These are phyloP conservation scores for Phaenicophaeus curvirostris DNA, from an alignment of 2,797 vertebrate species.

Conservation along the genomic window DNA sequence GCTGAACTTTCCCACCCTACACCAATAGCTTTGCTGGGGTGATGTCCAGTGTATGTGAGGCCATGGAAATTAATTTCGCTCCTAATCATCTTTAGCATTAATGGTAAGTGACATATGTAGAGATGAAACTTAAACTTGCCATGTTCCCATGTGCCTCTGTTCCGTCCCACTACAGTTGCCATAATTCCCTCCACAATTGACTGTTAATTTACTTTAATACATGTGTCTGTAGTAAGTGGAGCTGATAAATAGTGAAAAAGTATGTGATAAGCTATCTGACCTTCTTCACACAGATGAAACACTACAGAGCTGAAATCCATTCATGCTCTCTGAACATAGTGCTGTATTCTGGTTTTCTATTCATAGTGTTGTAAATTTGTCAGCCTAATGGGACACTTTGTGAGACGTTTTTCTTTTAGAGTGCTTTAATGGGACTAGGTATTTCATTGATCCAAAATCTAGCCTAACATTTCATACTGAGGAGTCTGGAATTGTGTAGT, in stretches of 20 bases:
- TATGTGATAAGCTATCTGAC: conserved; percentile 50
- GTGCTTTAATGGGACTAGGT: conserved; percentile 74
- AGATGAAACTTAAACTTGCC: conserved; percentile 53
- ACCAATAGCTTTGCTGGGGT: neutral
- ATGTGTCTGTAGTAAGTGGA: conserved; percentile 44
- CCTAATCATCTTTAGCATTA: conserved; percentile 49
- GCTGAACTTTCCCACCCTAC: neutral
- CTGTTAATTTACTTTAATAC: conserved; percentile 72
- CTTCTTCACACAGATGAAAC: conserved; percentile 63
- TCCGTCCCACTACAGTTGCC: conserved; percentile 56
- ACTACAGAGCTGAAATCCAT: conserved; percentile 58
- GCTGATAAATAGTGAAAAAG: conserved; percentile 61
- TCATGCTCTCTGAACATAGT: conserved; percentile 61
- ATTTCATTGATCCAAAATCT: conserved; percentile 78
- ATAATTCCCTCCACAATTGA: conserved; percentile 72
- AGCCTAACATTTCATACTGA: conserved; percentile 62
- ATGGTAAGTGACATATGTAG: conserved; percentile 48
- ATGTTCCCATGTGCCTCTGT: conserved; percentile 31
- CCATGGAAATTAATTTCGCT: conserved; percentile 5
- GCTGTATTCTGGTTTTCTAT: conserved; percentile 61
- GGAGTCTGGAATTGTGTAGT: conserved; percentile 53
- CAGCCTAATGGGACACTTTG: conserved; percentile 80
- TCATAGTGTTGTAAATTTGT: conserved; percentile 75
- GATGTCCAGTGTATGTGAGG: neutral
- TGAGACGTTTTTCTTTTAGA: conserved; percentile 80